phyloP scores from a whole-genome alignment of 1,140 invertebrate species.

The Caenorhabditis tropicalis region DNA sequence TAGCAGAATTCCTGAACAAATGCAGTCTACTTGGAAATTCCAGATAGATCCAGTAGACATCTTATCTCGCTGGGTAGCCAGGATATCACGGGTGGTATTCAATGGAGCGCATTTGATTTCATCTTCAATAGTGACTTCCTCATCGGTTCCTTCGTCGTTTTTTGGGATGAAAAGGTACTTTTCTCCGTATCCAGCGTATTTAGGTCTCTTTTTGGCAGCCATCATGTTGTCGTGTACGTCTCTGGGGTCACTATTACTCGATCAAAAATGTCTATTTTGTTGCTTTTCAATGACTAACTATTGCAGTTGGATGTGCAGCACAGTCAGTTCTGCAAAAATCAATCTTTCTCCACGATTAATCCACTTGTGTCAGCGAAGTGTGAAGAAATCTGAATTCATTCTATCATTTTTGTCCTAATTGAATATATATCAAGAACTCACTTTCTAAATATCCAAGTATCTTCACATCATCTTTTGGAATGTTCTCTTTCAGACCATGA shows the following conservation, averaged over 20 bases:
- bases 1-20: constrained; percentile 97
- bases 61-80: constrained; percentile 95
- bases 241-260: constrained; percentile 85
- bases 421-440: too few relatives aligned
- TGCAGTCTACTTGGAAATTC: constrained; percentile 82
- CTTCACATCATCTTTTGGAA: too few relatives aligned
- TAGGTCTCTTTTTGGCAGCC: constrained; percentile 79
- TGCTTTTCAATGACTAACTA: too few relatives aligned
- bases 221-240: constrained; percentile 96
- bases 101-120: constrained; percentile 86
- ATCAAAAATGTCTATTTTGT: constrained; percentile 98
- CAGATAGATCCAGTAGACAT: constrained; percentile 91
- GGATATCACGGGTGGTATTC: too few relatives aligned
- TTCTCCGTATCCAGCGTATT: constrained; percentile 95
- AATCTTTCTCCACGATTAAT: too few relatives aligned
- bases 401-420: too few relatives aligned
- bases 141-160: constrained; percentile 95
- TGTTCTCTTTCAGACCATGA: too few relatives aligned
- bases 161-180: constrained; percentile 96
- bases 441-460: too few relatives aligned
- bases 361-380: too few relatives aligned
- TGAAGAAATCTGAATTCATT: too few relatives aligned
- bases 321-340: too few relatives aligned
- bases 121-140: constrained; percentile 96
- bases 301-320: too few relatives aligned